Evolutionary conservation across 2,113 vertebrate species (phyloP), one percentile per base, ranked within the genome.

Genomic region (Eira barbara): DNA sequence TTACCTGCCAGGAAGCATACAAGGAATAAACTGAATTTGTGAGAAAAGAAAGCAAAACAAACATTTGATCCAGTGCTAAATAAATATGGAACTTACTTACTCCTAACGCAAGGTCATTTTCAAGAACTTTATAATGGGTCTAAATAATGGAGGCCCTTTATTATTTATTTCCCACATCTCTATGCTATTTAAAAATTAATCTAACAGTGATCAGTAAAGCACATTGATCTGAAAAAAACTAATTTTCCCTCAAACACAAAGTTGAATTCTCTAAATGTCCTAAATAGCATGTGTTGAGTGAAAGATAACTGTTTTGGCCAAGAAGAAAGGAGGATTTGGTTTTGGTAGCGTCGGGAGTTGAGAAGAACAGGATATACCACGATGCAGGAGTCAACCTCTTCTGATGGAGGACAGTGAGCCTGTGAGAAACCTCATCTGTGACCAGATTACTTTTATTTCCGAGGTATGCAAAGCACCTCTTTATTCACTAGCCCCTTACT

Each of bases 81-180:
- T 85, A 95, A 97, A 94, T 74, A 83, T 17, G 67, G 31, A 27
- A 84, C 10, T 91, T 94, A 95, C 85, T 94, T 69, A 92, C 57
- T 80, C 67, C 6, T 87, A 95, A 89, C 21, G 47, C 21, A 88
- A 96, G 63, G 18, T 20, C 39, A 91, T 73, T 94, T 95, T 45
- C 89, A 97, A 95, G 29, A 97, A 98, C 92, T 81, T 65, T 78
- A 80, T 83, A 89, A 82, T 83, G 23, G 23, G 20, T 91, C 89
- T 93, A 93, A 97, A 95, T 84, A 89, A 96, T 88, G 18, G 31
- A 78, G n/a, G 8, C 8, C 47, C 78, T 95, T 93, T 89, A 96
- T 86, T 93, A 82, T 10, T 95, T 78, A 93, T 52, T 29, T 97
- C 21, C 29, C 65, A 85, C 7, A 95, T 69, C 15, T 82, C 61